phyloP scores from a whole-genome alignment of 2,888 invertebrate genomes.

The Lasioglossum oenotherae region DNA sequence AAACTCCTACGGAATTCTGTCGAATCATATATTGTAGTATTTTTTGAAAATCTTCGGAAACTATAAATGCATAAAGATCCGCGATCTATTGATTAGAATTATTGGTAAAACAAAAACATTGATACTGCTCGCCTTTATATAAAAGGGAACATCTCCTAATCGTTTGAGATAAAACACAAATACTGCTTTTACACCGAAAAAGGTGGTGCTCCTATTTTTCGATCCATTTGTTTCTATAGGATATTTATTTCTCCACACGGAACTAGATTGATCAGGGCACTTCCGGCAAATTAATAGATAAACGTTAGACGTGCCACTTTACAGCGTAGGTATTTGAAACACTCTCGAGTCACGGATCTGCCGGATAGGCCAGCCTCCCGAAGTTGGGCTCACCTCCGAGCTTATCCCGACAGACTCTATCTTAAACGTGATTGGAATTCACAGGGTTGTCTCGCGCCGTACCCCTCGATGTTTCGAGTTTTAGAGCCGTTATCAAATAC shows the following conservation, averaged over 20 bases:
- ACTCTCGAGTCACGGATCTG: neutral
- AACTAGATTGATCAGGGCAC: neutral
- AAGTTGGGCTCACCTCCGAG: neutral
- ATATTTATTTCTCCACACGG: too few species aligned
- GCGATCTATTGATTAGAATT: too few species aligned
- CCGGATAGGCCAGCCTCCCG: neutral
- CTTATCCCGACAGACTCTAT: conserved; percentile 3
- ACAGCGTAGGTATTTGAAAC: neutral
- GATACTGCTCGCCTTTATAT: too few species aligned
- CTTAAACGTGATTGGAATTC: conserved; percentile 11
- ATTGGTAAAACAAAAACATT: too few species aligned
- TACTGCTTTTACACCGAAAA: neutral
- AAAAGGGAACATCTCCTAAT: too few species aligned
- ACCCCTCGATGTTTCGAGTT: neutral
- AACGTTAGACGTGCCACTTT: neutral
- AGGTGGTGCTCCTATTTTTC: neutral
- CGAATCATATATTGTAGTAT: too few species aligned
- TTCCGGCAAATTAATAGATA: neutral
- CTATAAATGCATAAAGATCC: too few species aligned
- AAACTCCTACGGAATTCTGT: too few species aligned
- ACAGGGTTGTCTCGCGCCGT: neutral
- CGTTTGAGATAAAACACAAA: too few species aligned
- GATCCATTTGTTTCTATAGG: neutral
- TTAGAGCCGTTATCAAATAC: neutral
- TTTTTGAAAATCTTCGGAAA: too few species aligned